Base-by-base conservation (phyloP, 2,888 invertebrate genomes). In the Scaptodrosophila latifasciaeformis region DNA sequence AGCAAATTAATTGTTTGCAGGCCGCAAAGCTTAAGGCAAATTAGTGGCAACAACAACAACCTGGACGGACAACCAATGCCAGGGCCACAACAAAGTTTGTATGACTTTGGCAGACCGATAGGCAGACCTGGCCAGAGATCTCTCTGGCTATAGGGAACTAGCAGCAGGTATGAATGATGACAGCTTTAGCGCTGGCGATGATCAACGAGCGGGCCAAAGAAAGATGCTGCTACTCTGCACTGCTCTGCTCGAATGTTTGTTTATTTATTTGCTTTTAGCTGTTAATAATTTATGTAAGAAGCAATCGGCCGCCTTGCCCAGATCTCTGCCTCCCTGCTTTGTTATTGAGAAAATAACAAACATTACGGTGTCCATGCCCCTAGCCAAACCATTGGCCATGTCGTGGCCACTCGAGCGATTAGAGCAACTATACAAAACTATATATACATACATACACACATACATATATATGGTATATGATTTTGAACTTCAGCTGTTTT, bases 271-370 rank as follows among this genome's bases (percentile, higher is more conserved):
- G 67, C 77, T 52, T 63, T 79, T 67, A 76, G 79, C 78, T 69
- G 78, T 78, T 78, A 78, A 81, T 78, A 81, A 79, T 81, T 81
- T 81, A 78, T 81, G 81, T 76, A 81, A 69, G 79, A 67, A 53
- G 60, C 35, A 30, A 51, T 49, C 43, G 44, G 7, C 39, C 18
- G 42, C 30, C 40, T 9, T 2, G 21, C 29, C 30, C 6, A 29
- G 19, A 24, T 10, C 27, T 9, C n/a, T 12, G n/a, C 4, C 35
- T 9, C 10, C 5, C 5, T 9, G 9, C 18, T 6, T 9, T 3
- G 79, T 60, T 79, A 71, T 78, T 72, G 70, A 78, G 71, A 62
- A 54, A 74, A 74, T 78, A 78, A 78, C 79, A 74, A 74, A 78
- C 71, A 78, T 62, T 62, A 34, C 34, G 15, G 48, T 43, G 55